Evolutionary conservation across 2,888 invertebrate genomes (phyloP).

Genomic region (Erebia epiphron): DNA sequence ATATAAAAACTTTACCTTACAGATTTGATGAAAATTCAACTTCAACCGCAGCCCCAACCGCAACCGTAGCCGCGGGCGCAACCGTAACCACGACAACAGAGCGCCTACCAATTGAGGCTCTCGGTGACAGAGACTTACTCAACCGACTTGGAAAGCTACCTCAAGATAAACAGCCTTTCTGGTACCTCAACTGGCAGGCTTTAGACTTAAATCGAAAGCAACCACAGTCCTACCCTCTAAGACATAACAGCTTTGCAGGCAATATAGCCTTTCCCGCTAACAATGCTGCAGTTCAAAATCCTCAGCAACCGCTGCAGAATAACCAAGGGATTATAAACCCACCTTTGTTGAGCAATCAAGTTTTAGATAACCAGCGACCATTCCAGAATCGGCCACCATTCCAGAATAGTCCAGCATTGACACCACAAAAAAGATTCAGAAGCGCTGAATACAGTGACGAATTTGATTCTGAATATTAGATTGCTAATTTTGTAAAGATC

Average conservation of each 20-base stretch:
- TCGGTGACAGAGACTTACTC: constrained; percentile 83
- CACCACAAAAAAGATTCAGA: not conserved
- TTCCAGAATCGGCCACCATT: constrained; percentile 8
- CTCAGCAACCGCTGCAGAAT: constrained; percentile 8
- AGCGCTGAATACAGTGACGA: not conserved
- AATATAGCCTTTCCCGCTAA: not conserved
- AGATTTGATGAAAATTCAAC: constrained; percentile 52
- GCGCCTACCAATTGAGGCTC: constrained; percentile 84
- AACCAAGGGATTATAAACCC: not conserved
- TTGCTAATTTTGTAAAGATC: not conserved
- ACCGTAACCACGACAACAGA: constrained; percentile 53
- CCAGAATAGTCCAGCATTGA: not conserved
- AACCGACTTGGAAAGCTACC: constrained; percentile 83
- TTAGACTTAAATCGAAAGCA: constrained; percentile 80
- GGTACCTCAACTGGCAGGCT: constrained; percentile 86
- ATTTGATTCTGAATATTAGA: not conserved
- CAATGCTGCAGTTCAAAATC: constrained; percentile 9
- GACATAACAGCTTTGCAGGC: constrained; percentile 53
- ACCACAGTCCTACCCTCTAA: constrained; percentile 54
- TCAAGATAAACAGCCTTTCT: constrained; percentile 85
- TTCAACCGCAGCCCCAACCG: constrained; percentile 19
- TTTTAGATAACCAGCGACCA: no score
- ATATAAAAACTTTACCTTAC: constrained; percentile 33
- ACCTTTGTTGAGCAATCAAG: not conserved
- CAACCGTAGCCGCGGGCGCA: constrained; percentile 50